Evolutionary conservation across 2,113 vertebrate genomes (phyloP).

Genomic region (Physeter macrocephalus): DNA sequence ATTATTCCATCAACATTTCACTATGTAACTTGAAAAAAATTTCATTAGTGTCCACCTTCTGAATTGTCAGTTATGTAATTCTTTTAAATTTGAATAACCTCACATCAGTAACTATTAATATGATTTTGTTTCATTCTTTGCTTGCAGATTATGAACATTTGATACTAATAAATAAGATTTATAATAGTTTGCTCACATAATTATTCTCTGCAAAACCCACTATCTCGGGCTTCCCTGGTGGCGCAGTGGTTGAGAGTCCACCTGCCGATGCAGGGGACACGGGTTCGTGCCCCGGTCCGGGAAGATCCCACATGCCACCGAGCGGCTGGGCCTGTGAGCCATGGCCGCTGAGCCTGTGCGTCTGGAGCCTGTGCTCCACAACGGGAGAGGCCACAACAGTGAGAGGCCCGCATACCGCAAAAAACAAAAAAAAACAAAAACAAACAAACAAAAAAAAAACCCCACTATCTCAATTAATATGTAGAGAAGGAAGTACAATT

Average conservation of each 20-base stretch:
- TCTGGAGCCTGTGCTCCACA: no score
- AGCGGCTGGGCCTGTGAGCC: no score
- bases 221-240: no score
- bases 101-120: neutral
- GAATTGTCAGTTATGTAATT: neutral
- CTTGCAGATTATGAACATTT: neutral
- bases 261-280: no score
- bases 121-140: neutral
- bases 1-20: neutral
- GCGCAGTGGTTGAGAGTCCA: no score
- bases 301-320: no score
- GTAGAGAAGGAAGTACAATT: neutral
- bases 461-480: neutral
- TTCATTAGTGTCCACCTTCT: neutral
- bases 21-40: neutral
- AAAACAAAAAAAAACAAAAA: no score
- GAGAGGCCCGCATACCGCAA: no score
- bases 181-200: neutral
- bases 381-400: no score
- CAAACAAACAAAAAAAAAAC: no score
- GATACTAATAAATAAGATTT: neutral
- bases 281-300: no score
- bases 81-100: neutral
- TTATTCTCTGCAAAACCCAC: neutral
- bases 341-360: no score